Percentiles rank a stretch among this genome's conserved stretches.
These are phyloP conservation scores for Caenorhabditis panamensis DNA, from an alignment of 2,888 invertebrate species.

Conservation along the genomic window DNA sequence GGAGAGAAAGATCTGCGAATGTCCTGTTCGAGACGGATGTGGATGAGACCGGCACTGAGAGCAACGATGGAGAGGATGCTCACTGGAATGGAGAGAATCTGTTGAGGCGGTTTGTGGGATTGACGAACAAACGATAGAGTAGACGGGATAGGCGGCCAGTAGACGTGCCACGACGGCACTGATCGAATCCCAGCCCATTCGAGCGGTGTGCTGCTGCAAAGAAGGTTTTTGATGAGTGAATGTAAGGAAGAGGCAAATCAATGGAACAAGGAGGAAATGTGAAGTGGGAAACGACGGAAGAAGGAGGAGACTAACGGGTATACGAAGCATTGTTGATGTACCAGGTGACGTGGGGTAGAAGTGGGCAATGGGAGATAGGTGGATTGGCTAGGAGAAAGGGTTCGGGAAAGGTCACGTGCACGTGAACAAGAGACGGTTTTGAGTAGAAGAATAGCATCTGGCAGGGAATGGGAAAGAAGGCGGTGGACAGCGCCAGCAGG, in stretches of 20 bases:
- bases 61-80: conserved; percentile 61
- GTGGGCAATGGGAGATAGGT: not conserved
- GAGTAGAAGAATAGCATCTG: no score
- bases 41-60: conserved; percentile 64
- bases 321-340: conserved; percentile 4
- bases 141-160: conserved; percentile 62
- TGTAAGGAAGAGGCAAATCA: not conserved
- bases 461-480: not conserved
- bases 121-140: conserved; percentile 60
- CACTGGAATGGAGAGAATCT: conserved; percentile 47
- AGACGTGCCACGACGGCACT: conserved; percentile 66
- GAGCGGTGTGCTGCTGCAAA: conserved; percentile 34
- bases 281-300: not conserved
- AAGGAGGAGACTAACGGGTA: not conserved
- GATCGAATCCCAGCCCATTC: conserved; percentile 66
- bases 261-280: not conserved
- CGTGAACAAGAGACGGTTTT: conserved; percentile 14
- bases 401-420: conserved; percentile 19
- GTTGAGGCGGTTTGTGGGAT: not conserved
- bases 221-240: not conserved
- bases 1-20: conserved; percentile 78
- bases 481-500: not conserved
- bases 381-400: not conserved
- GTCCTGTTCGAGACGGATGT: conserved; percentile 76
- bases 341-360: conserved; percentile 7